These are phyloP conservation scores for Megalops atlanticus DNA, from an alignment of 2,113 vertebrate genomes.

Conservation along the genomic window DNA sequence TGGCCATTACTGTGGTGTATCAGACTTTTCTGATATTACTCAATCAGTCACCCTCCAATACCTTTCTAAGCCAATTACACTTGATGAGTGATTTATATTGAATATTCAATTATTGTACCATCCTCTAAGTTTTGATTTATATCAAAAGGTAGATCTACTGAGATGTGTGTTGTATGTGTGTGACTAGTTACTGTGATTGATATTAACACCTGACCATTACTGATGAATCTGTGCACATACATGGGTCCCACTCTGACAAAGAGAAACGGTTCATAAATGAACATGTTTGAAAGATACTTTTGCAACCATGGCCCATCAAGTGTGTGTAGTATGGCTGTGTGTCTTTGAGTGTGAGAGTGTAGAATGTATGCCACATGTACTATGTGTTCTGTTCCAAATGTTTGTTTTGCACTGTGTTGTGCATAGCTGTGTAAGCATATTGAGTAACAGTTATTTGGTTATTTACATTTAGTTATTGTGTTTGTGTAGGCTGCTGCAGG, in stretches of 20 bases:
- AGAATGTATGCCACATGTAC: too few species aligned
- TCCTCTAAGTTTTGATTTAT: too few species aligned
- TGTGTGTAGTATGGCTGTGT: neutral
- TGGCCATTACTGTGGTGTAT: neutral
- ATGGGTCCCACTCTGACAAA: neutral
- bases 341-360: neutral
- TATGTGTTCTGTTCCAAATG: neutral
- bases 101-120: too few species aligned
- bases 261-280: neutral
- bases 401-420: slow-evolving; percentile 5
- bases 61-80: neutral
- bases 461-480: neutral
- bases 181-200: neutral
- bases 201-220: neutral
- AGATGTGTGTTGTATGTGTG: slow-evolving; percentile 29
- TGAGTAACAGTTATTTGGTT: neutral
- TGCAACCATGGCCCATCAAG: neutral
- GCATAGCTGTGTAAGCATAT: neutral
- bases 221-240: neutral
- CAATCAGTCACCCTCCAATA: neutral
- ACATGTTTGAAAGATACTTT: too few species aligned
- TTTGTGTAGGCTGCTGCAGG: slow-evolving; percentile 76
- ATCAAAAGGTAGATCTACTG: neutral
- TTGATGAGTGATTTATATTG: neutral
- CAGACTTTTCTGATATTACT: neutral